A percentile compares a stretch with the other conserved stretches of the same genome.
These are phyloP conservation scores for Cephalopachus bancanus DNA, from an alignment of 2,797 vertebrate genomes.

Conservation along the genomic window DNA sequence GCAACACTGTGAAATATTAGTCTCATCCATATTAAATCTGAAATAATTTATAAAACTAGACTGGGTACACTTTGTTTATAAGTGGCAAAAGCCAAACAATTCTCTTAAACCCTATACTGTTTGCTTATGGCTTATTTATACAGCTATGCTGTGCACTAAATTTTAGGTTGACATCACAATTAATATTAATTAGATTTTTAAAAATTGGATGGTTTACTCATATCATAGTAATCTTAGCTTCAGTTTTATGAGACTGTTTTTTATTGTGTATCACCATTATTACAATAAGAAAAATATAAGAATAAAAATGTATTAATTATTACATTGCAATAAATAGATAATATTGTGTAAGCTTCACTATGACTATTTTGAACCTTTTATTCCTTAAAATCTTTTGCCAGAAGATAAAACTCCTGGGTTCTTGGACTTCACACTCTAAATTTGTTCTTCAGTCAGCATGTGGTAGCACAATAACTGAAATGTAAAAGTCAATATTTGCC, in stretches of 20 bases:
- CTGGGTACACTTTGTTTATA: not conserved
- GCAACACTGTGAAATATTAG: not conserved
- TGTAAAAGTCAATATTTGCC: not conserved
- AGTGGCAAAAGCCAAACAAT: not conserved
- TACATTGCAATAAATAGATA: not conserved
- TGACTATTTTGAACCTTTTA: not conserved
- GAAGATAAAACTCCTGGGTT: not conserved
- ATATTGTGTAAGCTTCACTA: not conserved
- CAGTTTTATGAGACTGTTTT: not conserved
- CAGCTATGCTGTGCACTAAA: not conserved
- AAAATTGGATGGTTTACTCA: not conserved
- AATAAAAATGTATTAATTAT: not conserved
- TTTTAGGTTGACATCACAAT: not conserved
- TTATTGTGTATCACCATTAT: not conserved
- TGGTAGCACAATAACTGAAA: slow-evolving; percentile 5
- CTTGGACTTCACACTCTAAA: not conserved
- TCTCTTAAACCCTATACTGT: not conserved
- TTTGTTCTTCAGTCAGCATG: not conserved
- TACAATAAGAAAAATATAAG: not conserved
- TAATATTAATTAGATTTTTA: not conserved
- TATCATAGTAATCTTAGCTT: not conserved
- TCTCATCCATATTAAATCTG: not conserved
- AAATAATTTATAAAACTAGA: not conserved
- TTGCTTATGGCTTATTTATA: not conserved
- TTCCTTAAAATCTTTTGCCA: not conserved